Evolutionary conservation across 2,888 invertebrate species (phyloP), one percentile per base, ranked within the genome.

Genomic region (Carterocephalus palaemon): DNA sequence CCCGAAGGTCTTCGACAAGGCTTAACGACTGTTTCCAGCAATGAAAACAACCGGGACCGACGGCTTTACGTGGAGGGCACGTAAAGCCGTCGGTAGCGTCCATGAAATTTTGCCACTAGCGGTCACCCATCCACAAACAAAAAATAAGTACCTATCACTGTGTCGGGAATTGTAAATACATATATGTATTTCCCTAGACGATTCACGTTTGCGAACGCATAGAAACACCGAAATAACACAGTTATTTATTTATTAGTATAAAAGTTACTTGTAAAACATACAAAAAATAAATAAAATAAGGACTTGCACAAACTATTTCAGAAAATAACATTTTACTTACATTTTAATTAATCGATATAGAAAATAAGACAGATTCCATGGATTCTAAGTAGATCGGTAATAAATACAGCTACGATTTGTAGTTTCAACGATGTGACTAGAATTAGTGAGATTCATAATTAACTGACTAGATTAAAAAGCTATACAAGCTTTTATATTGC

Each of bases 401-500:
- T 26, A 26, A 6, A 26, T 26, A 26, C 12, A 6, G 2, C 26
- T 12, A 26, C 12, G 0, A 12, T 26, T 10, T 10, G 26, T 12
- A 26, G 12, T 23, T 26, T 12, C 12, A 24, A 24, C 4, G 10
- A 26, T 12, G 26, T 26, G 26, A n/a, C 23, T 36, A 36, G 36
- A 36, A 16, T 10, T 20, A 16, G 23, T 23, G 20, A 36, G 20
- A n/a, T n/a, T 46, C 32, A 12, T 48, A 31, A 19, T 24, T 43
- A 43, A 43, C 13, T 17, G 13, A 39, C 38, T 47, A 46, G 37
- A 17, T 47, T 36, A 46, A 46, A n/a, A 31, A 42, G 28, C 47
- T 32, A 46, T 31, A 13, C 2, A 34, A 42, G 17, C 40, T 42
- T 48, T 48, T 65, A 70, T 62, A 70, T 66, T 64, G 67, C 69